Evolutionary conservation across 2,888 invertebrate species (phyloP).

Genomic region (Pandemis heparana): DNA sequence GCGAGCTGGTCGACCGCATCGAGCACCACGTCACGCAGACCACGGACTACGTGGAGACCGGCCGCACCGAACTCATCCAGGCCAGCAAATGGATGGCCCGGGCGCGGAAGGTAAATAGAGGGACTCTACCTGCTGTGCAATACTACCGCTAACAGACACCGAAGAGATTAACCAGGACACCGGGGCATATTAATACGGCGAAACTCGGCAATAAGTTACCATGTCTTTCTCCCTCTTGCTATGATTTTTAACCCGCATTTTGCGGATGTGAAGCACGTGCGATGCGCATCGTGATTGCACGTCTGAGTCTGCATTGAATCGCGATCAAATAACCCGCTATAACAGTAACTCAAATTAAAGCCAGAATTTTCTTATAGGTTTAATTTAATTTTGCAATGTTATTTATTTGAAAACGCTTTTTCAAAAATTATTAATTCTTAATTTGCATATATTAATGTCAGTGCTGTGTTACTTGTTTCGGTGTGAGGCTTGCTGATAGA

Average conservation of each 20-base stretch:
- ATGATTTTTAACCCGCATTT: constrained; percentile 16
- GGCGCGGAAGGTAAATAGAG: constrained; percentile 92
- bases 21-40: constrained; percentile 97
- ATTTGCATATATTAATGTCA: constrained; percentile 7
- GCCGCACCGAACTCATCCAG: constrained; percentile 91
- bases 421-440: not conserved
- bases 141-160: not conserved
- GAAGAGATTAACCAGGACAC: constrained; percentile 21
- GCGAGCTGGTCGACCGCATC: constrained; percentile 97
- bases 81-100: constrained; percentile 94
- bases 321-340: constrained; percentile 9
- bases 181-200: constrained; percentile 8
- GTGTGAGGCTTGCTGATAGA: constrained; percentile 43
- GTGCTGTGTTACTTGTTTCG: constrained; percentile 33
- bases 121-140: not conserved
- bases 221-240: constrained; percentile 5
- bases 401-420: not conserved
- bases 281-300: constrained; percentile 16
- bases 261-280: constrained; percentile 3
- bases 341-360: constrained; percentile 7
- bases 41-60: constrained; percentile 93
- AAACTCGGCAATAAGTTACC: constrained; percentile 9
- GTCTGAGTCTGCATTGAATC: constrained; percentile 38
- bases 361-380: constrained; percentile 33
- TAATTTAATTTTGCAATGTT: constrained; percentile 12